A percentile compares a stretch with the other conserved stretches of the same genome.
Evolutionary conservation across 2,888 invertebrate species (phyloP).

Genomic region (Oligia fasciuncula): DNA sequence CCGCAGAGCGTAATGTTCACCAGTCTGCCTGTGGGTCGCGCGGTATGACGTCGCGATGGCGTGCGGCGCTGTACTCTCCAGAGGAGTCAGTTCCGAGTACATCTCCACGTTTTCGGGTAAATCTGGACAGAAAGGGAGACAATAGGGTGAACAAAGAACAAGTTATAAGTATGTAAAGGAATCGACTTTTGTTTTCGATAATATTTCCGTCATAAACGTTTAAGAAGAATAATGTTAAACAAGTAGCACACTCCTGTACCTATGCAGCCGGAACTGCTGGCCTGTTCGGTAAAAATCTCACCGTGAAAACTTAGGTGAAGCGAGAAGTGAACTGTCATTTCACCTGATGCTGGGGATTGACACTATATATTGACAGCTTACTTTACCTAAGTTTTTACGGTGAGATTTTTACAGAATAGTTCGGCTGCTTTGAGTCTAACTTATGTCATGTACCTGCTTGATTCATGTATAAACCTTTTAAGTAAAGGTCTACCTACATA

Average conservation of each 20-base stretch:
- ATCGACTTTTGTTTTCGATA: neutral
- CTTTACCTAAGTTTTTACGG: no score
- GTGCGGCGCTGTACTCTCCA: constrained; percentile 92
- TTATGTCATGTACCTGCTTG: neutral
- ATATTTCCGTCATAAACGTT: no score
- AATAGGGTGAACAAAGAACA: neutral
- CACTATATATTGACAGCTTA: neutral
- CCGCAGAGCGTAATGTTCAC: constrained; percentile 95
- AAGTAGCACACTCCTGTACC: neutral
- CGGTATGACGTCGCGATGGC: constrained; percentile 97
- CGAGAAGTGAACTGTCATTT: neutral
- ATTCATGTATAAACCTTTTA: neutral
- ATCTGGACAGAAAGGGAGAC: constrained; percentile 84
- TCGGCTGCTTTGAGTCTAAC: neutral
- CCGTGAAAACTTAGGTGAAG: neutral
- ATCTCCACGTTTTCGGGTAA: constrained; percentile 97
- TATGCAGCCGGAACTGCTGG: neutral
- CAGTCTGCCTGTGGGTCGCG: constrained; percentile 96
- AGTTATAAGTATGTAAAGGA: neutral
- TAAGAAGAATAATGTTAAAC: neutral
- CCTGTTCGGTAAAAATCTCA: neutral
- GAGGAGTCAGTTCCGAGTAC: constrained; percentile 96
- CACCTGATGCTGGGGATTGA: neutral
- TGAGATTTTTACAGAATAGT: no score
- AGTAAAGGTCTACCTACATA: constrained; percentile 49